phyloP scores from a whole-genome alignment of 2,888 invertebrate genomes.

The Drosophila quinaria region DNA sequence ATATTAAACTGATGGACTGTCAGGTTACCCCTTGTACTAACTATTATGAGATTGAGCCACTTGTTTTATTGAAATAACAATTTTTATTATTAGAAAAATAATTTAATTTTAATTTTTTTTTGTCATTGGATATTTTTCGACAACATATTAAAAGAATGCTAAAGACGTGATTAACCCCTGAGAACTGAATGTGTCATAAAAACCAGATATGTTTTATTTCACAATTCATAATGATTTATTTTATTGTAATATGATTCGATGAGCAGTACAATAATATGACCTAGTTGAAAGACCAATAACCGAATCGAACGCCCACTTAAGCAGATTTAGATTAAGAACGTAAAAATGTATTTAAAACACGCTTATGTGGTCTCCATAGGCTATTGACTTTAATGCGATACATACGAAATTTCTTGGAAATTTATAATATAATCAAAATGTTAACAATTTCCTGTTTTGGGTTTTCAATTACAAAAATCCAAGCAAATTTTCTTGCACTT shows the following conservation, averaged over 20 bases:
- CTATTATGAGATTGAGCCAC: not conserved
- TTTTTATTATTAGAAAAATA: too few species aligned
- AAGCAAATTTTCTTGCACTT: slow-evolving; percentile 49
- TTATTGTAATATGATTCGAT: slow-evolving; percentile 4
- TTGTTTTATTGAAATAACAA: too few species aligned
- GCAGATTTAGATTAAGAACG: slow-evolving; percentile 12
- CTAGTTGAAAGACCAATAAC: slow-evolving; percentile 53
- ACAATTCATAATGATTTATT: not conserved
- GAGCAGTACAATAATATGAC: not conserved
- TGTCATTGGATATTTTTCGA: too few species aligned
- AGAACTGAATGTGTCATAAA: slow-evolving; percentile 16
- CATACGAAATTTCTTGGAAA: slow-evolving; percentile 62
- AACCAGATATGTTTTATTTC: not conserved
- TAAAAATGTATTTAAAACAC: slow-evolving; percentile 29
- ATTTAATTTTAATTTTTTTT: too few species aligned
- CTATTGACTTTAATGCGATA: slow-evolving; percentile 61
- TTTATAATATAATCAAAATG: slow-evolving; percentile 35
- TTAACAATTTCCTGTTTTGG: slow-evolving; percentile 73
- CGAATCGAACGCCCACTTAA: slow-evolving; percentile 32
- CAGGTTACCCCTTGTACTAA: not conserved
- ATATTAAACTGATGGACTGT: not conserved
- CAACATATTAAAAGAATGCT: too few species aligned
- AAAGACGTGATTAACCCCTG: not conserved
- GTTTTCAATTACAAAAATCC: slow-evolving; percentile 57
- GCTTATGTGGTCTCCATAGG: slow-evolving; percentile 33